Evolutionary conservation across 2,888 invertebrate species (phyloP), one percentile per base, ranked within the genome.

Genomic region (Nomada flava): DNA sequence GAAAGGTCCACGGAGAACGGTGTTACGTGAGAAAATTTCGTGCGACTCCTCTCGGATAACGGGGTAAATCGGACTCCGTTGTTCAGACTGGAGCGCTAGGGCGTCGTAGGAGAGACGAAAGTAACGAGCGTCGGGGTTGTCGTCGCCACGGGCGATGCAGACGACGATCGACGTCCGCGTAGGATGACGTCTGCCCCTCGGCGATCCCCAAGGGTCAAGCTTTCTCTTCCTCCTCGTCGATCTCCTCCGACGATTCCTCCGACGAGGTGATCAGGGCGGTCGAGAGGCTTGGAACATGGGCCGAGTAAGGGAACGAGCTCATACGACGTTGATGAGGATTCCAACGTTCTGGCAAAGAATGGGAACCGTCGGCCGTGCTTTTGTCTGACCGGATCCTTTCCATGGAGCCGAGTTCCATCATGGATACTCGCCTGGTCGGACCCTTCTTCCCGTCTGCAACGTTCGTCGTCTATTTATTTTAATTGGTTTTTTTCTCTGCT

Each of bases 381-480:
- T 95, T 95, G 88, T 94, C 94, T 63, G 84, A 83, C 29, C 83
- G 83, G 67, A 88, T 79, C 86, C 85, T 85, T 42, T 88, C 90
- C 57, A 76, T 81, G 44, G 86, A 86, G 91, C 96, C 96, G 70
- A 97, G 95, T 93, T 98, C 97, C 93, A 97, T 95, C 97, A 97
- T 97, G 69, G 97, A 97, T n/a, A 88, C 88, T 44, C 88, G 76
- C 29, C 88, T 75, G 26, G 69, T 11, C 4, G 88, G 81, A 11
- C 78, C 79, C 20, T 73, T 86, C 64, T 59, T 88, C 26, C 59
- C 72, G 23, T 75, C 89, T 88, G 81, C n/a, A 70, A 76, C 29
- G 57, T 29, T 69, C 59, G 29, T 23, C 57, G 13, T 36, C 23
- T n/a, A 81, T 76, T 62, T 85, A 83, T 82, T 80, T 76, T 71